A percentile compares a stretch with the other conserved stretches of the same genome.
Conservation (phyloP, 2,888 invertebrate species). For the Phragmatobia fuliginosa region DNA sequence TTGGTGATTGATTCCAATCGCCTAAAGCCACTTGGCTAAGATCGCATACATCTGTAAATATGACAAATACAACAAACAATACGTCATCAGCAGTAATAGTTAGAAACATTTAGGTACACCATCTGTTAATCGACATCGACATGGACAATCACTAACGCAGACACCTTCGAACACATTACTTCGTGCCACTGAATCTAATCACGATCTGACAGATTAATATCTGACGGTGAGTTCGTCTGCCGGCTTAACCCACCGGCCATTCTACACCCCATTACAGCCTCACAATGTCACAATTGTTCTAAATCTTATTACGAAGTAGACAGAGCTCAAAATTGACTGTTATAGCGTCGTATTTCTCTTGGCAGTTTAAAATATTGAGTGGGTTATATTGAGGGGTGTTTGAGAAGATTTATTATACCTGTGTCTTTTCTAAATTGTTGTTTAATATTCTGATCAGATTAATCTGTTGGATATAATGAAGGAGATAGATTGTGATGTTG, state of each 20-base stretch:
- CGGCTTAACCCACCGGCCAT: slow-evolving; percentile 72
- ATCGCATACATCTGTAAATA: too few relatives aligned
- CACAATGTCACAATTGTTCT: slow-evolving; percentile 24
- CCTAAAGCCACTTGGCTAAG: too few relatives aligned
- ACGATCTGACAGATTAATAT: slow-evolving; percentile 85
- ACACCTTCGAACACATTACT: slow-evolving; percentile 84
- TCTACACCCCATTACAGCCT: slow-evolving; percentile 59
- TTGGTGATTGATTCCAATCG: too few relatives aligned
- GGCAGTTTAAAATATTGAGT: slow-evolving; percentile 50
- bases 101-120: neutral
- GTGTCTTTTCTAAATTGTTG: slow-evolving; percentile 77
- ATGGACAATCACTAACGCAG: slow-evolving; percentile 57
- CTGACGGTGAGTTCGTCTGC: slow-evolving; percentile 71
- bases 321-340: slow-evolving; percentile 46
- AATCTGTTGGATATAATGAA: slow-evolving; percentile 51
- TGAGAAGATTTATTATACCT: slow-evolving; percentile 81
- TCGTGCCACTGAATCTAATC: slow-evolving; percentile 85
- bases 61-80: too few relatives aligned
- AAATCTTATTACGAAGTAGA: slow-evolving; percentile 34
- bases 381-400: slow-evolving; percentile 60
- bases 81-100: too few relatives aligned
- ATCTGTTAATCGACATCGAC: slow-evolving; percentile 10
- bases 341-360: slow-evolving; percentile 30
- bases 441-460: slow-evolving; percentile 77
- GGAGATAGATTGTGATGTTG: slow-evolving; percentile 44